Base-by-base conservation (phyloP, 2,888 invertebrate genomes). In the Petrolisthes cinctipes region DNA sequence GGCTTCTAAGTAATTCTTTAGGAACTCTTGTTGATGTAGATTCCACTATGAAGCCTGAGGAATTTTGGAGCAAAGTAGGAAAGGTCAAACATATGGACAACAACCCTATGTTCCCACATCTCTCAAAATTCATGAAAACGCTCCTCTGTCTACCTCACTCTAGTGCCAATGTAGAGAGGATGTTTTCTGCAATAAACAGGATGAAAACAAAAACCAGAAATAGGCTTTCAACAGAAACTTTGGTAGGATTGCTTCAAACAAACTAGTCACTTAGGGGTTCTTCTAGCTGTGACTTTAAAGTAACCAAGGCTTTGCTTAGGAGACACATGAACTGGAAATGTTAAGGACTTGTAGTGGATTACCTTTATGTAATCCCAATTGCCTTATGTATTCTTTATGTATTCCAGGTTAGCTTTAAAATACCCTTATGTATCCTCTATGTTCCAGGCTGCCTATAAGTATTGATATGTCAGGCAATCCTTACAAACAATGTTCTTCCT, bases 201-300 rank as follows among this genome's bases (percentile, higher is more conserved):
- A 82, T 68, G 82, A 82, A 82, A 82, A 82, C 82, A 9, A 68
- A 82, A 68, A 82, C 68, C 6, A 82, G 68, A 82, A 82, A 82
- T 68, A 66, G 66, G 17, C 53, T 82, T 0, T 82, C 82, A 66
- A 82, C 82, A 11, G 82, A 82, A 82, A 82, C 82, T 37, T 9
- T 82, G 5, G 37, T 11, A 82, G 82, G 68, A 3, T 82, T 82
- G 68, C 9, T 82, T 6, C 82, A 68, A 1, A 82, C 82, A 9
- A 82, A n/a, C n/a, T n/a, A n/a, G n/a, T n/a, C n/a, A n/a, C n/a
- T n/a, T n/a, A n/a, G n/a, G n/a, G n/a, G n/a, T n/a, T n/a, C n/a
- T n/a, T n/a, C n/a, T n/a, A n/a, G n/a, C n/a, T n/a, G n/a, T n/a
- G n/a, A n/a, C n/a, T n/a, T n/a, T n/a, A n/a, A n/a, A n/a, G n/a